A percentile compares a stretch with the other conserved stretches of the same genome.
Evolutionary conservation across 2,888 invertebrate genomes (phyloP).

Genomic region (Pantelozetes paolii): DNA sequence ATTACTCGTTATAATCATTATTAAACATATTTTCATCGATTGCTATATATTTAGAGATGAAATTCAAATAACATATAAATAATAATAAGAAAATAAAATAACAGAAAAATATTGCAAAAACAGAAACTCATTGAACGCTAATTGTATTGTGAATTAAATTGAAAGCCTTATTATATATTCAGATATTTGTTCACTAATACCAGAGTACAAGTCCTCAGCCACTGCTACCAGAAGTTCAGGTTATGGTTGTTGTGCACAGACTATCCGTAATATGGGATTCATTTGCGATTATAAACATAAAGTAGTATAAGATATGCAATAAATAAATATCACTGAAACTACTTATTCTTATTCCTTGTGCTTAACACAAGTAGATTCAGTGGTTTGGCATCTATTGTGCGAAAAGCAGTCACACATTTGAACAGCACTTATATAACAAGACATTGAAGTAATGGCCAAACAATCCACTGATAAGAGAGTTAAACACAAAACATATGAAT

Average conservation of each 20-base stretch:
- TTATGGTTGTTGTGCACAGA: not conserved
- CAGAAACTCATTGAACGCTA: slow-evolving; percentile 8
- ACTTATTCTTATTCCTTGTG: not conserved
- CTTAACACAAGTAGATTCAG: not conserved
- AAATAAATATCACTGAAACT: not conserved
- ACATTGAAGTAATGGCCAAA: not conserved
- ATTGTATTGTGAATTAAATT: slow-evolving; percentile 10
- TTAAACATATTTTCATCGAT: slow-evolving; percentile 1
- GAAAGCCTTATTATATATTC: not conserved
- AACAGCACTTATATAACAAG: not conserved
- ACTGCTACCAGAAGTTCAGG: not conserved
- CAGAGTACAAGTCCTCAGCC: not conserved
- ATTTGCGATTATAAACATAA: not conserved
- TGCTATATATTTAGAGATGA: not conserved
- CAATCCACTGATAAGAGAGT: not conserved
- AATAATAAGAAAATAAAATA: not conserved
- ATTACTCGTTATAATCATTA: slow-evolving; percentile 20
- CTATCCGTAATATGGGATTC: not conserved
- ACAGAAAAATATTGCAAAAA: not conserved
- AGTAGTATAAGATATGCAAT: not conserved
- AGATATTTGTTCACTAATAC: not conserved
- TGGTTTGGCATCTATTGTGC: slow-evolving; percentile 7
- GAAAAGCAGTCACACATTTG: not conserved
- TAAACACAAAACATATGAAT: not conserved
- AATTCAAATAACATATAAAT: slow-evolving; percentile 4